Evolutionary conservation across 2,113 vertebrate genomes (phyloP).

Genomic region (Salvator merianae): DNA sequence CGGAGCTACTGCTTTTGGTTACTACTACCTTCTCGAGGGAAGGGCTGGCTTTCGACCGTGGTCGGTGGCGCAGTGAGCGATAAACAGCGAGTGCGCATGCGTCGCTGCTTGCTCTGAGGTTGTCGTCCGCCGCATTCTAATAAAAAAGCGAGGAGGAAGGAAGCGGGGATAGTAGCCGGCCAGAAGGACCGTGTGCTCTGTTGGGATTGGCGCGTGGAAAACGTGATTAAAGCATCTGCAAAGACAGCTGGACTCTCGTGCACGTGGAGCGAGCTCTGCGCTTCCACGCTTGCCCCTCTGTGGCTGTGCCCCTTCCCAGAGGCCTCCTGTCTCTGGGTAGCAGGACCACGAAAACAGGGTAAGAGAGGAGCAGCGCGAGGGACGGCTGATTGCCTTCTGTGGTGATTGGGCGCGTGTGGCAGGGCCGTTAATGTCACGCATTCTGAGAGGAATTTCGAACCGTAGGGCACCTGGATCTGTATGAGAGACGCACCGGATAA

Average conservation of each 20-base stretch:
- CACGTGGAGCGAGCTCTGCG: not conserved
- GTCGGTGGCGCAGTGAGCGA: conserved; percentile 69
- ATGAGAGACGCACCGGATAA: not conserved
- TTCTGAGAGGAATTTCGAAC: not conserved
- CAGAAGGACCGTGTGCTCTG: not conserved
- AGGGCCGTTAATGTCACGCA: not conserved
- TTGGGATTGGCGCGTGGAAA: not conserved
- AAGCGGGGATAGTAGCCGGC: rapidly evolving
- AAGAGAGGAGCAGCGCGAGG: not conserved
- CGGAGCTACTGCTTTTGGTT: rapidly evolving
- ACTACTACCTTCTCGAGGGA: conserved; percentile 24
- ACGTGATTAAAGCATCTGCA: not conserved
- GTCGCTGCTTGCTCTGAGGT: not conserved
- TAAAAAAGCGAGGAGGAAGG: not conserved
- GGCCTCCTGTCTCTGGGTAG: no score
- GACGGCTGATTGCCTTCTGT: no score
- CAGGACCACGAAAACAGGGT: not conserved
- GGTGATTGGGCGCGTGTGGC: not conserved
- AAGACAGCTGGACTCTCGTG: not conserved
- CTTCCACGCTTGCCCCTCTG: not conserved
- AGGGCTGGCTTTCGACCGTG: not conserved
- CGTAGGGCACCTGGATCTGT: no score
- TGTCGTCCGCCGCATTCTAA: not conserved
- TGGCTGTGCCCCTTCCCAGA: no score
- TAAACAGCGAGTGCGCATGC: conserved; percentile 47